Evolutionary conservation across 2,888 invertebrate species (phyloP), one percentile per base, ranked within the genome.

Genomic region (Pasiphila rectangulata): DNA sequence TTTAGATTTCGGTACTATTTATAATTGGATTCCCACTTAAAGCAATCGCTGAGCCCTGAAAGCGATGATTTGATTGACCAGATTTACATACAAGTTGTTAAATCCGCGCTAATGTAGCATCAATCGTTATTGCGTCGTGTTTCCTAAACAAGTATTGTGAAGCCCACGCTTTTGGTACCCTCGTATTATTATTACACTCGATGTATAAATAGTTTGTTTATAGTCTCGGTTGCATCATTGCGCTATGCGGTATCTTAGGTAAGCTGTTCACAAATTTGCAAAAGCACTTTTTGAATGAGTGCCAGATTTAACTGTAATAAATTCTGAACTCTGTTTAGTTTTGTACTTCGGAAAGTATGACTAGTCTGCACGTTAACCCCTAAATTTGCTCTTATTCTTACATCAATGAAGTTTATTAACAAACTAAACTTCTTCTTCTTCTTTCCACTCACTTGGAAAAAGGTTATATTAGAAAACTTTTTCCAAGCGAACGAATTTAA

Each of bases 11-110:
- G n/a, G 25, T 17, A 38, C 25, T 49, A 19, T 32, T 32, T 32
- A 25, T 51, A 51, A 57, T 51, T 55, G 46, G 48, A 51, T 55
- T 47, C 12, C 29, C 38, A 29, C 43, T 48, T 45, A 17, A 39
- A 50, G 48, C 52, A 54, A 49, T 40, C 30, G 43, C 45, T 41
- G 54, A 59, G 57, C 54, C 55, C 57, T 38, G 48, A 53, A 44
- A 55, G 53, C 51, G 51, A 48, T 45, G 38, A 29, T 38, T 34
- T 25, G 37, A 49, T 47, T 23, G 30, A 24, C 35, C 23, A 32
- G 39, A 43, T 48, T 42, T 34, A 5, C 25, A n/a, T n/a, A 36
- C 15, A 24, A 16, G 41, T 49, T 42, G 21, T 36, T 36, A 35
- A 56, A 51, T 27, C 20, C 46, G 46, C 48, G 38, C 25, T 29